These are phyloP conservation scores for Scaptomyza reducta DNA, from an alignment of 2,888 invertebrate genomes.

Conservation along the genomic window DNA sequence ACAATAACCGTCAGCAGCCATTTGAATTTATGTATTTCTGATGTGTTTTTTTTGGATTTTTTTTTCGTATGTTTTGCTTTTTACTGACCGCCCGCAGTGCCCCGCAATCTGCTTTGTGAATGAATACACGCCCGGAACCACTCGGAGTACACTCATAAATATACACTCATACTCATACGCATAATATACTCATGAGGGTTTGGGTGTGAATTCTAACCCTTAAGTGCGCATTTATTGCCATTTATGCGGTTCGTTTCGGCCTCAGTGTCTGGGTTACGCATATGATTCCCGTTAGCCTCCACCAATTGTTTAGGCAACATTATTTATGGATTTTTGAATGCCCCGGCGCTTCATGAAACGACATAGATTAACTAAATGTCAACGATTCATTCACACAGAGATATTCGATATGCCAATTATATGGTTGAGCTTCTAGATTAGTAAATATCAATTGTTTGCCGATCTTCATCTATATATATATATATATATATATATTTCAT, in stretches of 20 bases:
- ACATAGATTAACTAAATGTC: constrained; percentile 20
- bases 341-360: constrained; percentile 61
- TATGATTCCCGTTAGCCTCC: constrained; percentile 43
- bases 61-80: background rate
- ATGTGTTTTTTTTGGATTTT: constrained; percentile 39
- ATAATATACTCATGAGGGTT: constrained; percentile 17
- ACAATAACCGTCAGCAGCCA: constrained; percentile 43
- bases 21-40: constrained; percentile 67
- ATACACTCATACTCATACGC: constrained; percentile 7
- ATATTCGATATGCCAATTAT: constrained; percentile 55
- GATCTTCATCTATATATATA: constrained; percentile 1
- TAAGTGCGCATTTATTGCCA: constrained; percentile 79
- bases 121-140: constrained; percentile 19
- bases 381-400: constrained; percentile 10
- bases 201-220: constrained; percentile 62
- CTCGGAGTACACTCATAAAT: constrained; percentile 1
- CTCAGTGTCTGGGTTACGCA: constrained; percentile 64
- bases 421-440: constrained; percentile 32
- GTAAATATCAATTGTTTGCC: constrained; percentile 33
- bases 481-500: constrained; percentile 1
- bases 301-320: constrained; percentile 49
- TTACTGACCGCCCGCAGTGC: constrained; percentile 56
- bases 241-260: constrained; percentile 77
- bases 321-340: constrained; percentile 73
- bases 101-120: constrained; percentile 53